These are phyloP conservation scores for Numenius arquata DNA, from an alignment of 2,113 vertebrate genomes.

Conservation along the genomic window DNA sequence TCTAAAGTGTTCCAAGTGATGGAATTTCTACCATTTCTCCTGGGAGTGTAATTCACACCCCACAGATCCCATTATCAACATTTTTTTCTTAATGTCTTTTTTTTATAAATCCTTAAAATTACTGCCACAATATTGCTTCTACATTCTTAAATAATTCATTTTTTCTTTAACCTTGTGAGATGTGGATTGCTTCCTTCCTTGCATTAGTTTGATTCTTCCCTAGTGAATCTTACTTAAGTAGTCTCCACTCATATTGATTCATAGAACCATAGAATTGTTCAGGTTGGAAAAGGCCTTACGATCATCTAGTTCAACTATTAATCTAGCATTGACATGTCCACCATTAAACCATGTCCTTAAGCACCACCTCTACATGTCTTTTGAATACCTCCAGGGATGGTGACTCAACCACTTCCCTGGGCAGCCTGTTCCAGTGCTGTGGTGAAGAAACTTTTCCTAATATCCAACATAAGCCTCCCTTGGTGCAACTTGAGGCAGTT, in stretches of 20 bases:
- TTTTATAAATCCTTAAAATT: neutral
- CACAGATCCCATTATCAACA: neutral
- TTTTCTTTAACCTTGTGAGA: neutral
- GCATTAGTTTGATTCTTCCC: neutral
- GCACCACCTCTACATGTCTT: neutral
- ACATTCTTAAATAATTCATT: neutral
- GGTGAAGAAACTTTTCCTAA: neutral
- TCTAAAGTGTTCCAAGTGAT: neutral
- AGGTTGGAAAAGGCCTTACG: neutral
- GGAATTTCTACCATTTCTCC: neutral
- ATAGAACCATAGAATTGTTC: neutral
- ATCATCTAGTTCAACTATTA: neutral
- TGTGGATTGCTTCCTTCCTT: neutral
- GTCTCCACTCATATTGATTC: neutral
- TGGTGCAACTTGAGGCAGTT: neutral
- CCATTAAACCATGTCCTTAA: neutral
- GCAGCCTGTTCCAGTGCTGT: neutral
- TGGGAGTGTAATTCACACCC: neutral
- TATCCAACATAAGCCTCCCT: neutral
- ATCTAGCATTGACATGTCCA: neutral
- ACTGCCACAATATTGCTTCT: neutral
- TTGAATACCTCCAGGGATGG: neutral
- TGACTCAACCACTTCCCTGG: neutral
- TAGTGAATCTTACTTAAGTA: neutral
- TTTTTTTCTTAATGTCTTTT: neutral